phyloP scores from a whole-genome alignment of 1,140 invertebrate species.

The Bombus impatiens region DNA sequence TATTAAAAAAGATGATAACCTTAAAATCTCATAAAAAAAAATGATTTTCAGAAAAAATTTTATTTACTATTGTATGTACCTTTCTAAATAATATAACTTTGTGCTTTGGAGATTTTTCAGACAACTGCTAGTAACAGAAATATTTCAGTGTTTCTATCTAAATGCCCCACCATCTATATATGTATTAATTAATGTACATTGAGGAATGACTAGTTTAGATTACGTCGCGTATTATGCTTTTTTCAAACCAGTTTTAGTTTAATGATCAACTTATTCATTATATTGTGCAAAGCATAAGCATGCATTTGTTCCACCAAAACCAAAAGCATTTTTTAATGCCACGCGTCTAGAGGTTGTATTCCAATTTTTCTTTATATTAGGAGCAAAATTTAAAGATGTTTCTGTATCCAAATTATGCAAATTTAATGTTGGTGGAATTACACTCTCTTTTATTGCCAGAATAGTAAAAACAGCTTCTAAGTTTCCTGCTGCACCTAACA shows the following conservation, averaged over 20 bases:
- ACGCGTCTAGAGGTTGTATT: conserved; percentile 83
- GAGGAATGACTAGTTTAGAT: conserved; percentile 32
- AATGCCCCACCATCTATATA: not conserved
- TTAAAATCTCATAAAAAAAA: no score
- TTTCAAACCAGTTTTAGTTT: conserved; percentile 4
- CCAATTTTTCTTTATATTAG: conserved; percentile 86
- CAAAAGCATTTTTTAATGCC: conserved; percentile 99
- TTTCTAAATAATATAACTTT: no score
- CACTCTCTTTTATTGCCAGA: conserved; percentile 88
- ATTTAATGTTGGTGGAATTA: conserved; percentile 96
- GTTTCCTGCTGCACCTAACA: conserved; percentile 97
- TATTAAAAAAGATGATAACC: no score
- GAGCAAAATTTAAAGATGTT: conserved; percentile 88
- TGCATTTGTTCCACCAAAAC: conserved; percentile 99
- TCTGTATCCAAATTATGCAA: conserved; percentile 87
- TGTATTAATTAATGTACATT: conserved; percentile 13
- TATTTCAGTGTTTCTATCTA: no score
- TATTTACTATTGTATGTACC: no score
- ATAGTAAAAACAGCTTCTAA: conserved; percentile 95
- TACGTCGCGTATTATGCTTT: conserved; percentile 12
- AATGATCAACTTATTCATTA: conserved; percentile 58
- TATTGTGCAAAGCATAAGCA: conserved; percentile 89
- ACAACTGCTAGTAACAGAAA: no score
- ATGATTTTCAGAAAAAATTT: no score
- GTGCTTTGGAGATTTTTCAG: no score